phyloP scores from a whole-genome alignment of 2,113 vertebrate genomes.

The Amazona guildingii region DNA sequence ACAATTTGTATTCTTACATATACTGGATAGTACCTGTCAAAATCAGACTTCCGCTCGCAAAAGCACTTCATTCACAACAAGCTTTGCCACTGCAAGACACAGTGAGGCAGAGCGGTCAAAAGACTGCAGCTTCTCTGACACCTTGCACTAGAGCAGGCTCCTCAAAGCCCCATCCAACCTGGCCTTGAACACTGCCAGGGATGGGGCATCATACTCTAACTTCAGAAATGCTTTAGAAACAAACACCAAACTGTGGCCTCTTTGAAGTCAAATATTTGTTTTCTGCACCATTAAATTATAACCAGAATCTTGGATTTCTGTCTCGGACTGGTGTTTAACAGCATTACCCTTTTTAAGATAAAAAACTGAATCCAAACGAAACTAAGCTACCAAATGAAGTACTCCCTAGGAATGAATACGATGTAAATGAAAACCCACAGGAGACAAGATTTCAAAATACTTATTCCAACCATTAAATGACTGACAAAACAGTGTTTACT shows the following conservation, averaged over 20 bases:
- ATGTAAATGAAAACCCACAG: background rate
- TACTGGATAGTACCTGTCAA: background rate
- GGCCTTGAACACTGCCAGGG: background rate
- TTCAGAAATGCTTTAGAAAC: background rate
- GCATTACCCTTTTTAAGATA: background rate
- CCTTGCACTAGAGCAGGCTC: background rate
- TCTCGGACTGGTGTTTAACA: background rate
- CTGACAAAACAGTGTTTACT: background rate
- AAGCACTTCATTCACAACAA: background rate
- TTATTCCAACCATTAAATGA: background rate
- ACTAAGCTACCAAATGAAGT: background rate
- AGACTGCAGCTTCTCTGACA: background rate
- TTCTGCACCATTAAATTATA: background rate
- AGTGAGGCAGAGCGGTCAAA: background rate
- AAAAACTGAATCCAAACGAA: background rate
- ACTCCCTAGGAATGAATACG: background rate
- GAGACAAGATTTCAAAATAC: background rate
- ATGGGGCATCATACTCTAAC: background rate
- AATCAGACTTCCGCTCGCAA: background rate
- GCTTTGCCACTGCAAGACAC: background rate
- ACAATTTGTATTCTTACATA: background rate
- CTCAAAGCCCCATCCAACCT: background rate
- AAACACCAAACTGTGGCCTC: background rate
- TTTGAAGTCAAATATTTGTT: background rate
- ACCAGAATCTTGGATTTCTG: background rate